Evolutionary conservation across 1,140 invertebrate genomes (phyloP).

Genomic region (Panagrolaimus sp.): DNA sequence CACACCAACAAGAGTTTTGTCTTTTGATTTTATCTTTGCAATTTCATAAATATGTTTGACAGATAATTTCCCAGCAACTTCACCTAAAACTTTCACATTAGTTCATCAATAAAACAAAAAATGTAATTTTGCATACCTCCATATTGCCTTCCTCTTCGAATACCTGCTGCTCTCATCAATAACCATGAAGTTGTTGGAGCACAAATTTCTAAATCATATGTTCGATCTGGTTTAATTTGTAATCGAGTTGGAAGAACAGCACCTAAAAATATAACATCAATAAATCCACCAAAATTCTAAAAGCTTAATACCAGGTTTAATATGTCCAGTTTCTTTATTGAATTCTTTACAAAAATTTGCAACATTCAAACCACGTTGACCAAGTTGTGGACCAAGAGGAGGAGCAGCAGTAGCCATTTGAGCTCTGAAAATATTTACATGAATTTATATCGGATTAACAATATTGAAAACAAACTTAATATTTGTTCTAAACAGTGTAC

Average conservation of each 20-base stretch:
- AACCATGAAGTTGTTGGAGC: constrained; percentile 80
- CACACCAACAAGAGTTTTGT: constrained; percentile 70
- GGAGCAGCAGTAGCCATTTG: constrained; percentile 58
- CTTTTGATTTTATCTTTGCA: constrained; percentile 82
- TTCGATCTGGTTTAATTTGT: constrained; percentile 69
- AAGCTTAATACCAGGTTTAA: constrained; percentile 72
- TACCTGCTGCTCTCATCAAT: constrained; percentile 88
- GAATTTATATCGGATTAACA: too few species aligned
- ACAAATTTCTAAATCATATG: constrained; percentile 75
- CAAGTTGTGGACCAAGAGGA: constrained; percentile 54
- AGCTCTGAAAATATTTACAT: constrained; percentile 41
- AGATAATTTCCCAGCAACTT: constrained; percentile 81
- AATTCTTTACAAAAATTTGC: constrained; percentile 95
- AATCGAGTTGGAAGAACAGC: constrained; percentile 49
- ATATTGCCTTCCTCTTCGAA: constrained; percentile 74
- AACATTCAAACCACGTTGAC: constrained; percentile 83
- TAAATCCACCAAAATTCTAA: constrained; percentile 16
- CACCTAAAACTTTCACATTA: constrained; percentile 60
- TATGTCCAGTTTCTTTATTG: constrained; percentile 83
- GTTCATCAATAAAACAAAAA: too few species aligned
- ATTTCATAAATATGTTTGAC: constrained; percentile 98
- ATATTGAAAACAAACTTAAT: constrained; percentile 39
- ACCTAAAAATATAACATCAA: constrained; percentile 37
- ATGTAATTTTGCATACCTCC: constrained; percentile 66
- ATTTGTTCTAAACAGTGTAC: constrained; percentile 47